Base-by-base conservation (phyloP, 2,888 invertebrate genomes). In the Caenorhabditis parvicauda region DNA sequence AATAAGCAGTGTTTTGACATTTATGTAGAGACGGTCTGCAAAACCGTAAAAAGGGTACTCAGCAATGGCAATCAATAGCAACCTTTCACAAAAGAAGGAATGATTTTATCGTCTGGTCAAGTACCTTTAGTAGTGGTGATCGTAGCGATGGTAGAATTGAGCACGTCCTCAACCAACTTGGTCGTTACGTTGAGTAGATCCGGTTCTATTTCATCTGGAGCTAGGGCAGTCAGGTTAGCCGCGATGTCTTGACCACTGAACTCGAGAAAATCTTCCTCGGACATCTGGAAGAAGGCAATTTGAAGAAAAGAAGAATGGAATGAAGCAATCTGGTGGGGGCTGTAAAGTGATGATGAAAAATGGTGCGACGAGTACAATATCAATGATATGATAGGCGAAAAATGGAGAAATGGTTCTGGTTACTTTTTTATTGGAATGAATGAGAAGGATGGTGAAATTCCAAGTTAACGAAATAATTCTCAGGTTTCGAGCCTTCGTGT, bases 211-310 rank as follows among this genome's bases (percentile, higher is more conserved):
- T 52, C 53, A 3, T 46, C 43, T 21, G 41, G 35, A 1, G 42
- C 48, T 22, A 61, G 32, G 37, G 54, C 39, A 5, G 50, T 50
- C 7, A 50, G 47, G 9, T 48, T 54, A 0, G 54, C 54, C 21
- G 54, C 54, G 3, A 58, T 57, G 6, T 14, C 22, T 28, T 54
- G 43, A 17, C 62, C 62, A 44, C 62, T 62, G 52, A 62, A 62
- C 17, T 58, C 52, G 51, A 62, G 42, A 25, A 49, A 35, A 17
- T 62, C 58, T 9, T 51, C 51, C 9, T 58, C 62, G 0, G 58
- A 49, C 60, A 61, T 61, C 24, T 37, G 24, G n/a, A n/a, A n/a
- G n/a, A n/a, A n/a, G n/a, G n/a, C n/a, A n/a, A n/a, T n/a, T n/a
- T n/a, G n/a, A n/a, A 17, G 28, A 32, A 41, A 51, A 12, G 32